These are phyloP conservation scores for Dolichallabes microphthalmus DNA, from an alignment of 2,113 vertebrate species.

Conservation along the genomic window DNA sequence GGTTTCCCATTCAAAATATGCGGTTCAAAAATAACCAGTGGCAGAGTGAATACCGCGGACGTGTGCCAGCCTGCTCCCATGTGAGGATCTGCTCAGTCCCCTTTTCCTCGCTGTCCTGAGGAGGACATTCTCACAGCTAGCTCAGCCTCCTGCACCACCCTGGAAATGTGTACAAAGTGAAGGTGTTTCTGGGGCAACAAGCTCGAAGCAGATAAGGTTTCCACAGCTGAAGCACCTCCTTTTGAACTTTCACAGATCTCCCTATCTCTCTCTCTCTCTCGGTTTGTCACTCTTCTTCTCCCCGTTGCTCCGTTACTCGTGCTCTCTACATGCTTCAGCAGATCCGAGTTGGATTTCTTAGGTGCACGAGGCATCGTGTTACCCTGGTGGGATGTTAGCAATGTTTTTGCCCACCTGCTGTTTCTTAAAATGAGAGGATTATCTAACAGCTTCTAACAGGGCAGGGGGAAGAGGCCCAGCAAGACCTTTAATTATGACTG, in stretches of 20 bases:
- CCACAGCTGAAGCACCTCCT: conserved; percentile 30
- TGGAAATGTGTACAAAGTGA: conserved; percentile 32
- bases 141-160: background rate
- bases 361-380: conserved; percentile 48
- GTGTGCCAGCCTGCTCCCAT: conserved; percentile 50
- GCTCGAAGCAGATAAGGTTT: conserved; percentile 52
- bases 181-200: conserved; percentile 32
- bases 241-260: conserved; percentile 53
- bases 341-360: conserved; percentile 56
- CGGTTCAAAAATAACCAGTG: conserved; percentile 43
- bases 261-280: conserved; percentile 2
- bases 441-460: conserved; percentile 51
- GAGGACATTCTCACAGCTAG: background rate
- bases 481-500: conserved; percentile 38
- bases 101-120: background rate
- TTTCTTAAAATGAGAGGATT: conserved; percentile 69
- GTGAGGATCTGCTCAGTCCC: background rate
- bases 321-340: conserved; percentile 28
- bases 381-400: conserved; percentile 53
- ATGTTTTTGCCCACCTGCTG: conserved; percentile 70
- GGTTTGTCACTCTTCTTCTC: background rate
- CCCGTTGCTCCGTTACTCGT: background rate
- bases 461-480: conserved; percentile 50
- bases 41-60: conserved; percentile 60
- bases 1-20: conserved; percentile 46